Conservation (phyloP, 1,140 invertebrate species). For the Diorhabda carinulata region DNA sequence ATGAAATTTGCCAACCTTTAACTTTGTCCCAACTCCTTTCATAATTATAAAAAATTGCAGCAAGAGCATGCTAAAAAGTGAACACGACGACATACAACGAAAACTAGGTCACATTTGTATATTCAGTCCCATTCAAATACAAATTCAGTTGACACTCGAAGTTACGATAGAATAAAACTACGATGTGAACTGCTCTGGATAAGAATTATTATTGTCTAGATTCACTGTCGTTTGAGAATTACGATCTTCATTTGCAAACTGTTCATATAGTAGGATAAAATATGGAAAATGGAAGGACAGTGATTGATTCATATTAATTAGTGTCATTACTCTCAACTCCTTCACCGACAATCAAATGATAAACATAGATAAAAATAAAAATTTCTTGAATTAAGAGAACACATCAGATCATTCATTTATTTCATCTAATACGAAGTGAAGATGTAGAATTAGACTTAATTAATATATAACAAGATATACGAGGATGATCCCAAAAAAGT, state of each 20-base stretch:
- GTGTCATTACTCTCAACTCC: too few relatives aligned
- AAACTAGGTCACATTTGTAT: conserved; percentile 2
- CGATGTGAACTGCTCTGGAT: background rate
- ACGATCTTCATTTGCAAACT: background rate
- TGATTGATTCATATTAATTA: too few relatives aligned
- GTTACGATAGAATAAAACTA: background rate
- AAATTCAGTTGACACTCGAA: background rate
- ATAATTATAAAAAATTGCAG: background rate
- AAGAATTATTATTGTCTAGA: background rate
- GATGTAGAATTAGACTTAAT: too few relatives aligned
- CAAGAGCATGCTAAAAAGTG: background rate
- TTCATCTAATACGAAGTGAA: too few relatives aligned
- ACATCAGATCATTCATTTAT: too few relatives aligned
- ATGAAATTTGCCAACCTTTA: background rate
- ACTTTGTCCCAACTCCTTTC: background rate
- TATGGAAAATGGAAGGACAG: too few relatives aligned
- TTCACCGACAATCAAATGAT: too few relatives aligned
- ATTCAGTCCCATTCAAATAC: background rate
- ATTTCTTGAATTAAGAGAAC: too few relatives aligned
- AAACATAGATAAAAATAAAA: too few relatives aligned
- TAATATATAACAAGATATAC: too few relatives aligned
- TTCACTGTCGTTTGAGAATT: background rate
- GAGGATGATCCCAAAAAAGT: too few relatives aligned
- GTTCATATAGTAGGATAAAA: too few relatives aligned
- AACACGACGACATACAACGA: background rate